These are phyloP conservation scores for Scylla paramamosain DNA, from an alignment of 1,140 invertebrate species.

Conservation along the genomic window DNA sequence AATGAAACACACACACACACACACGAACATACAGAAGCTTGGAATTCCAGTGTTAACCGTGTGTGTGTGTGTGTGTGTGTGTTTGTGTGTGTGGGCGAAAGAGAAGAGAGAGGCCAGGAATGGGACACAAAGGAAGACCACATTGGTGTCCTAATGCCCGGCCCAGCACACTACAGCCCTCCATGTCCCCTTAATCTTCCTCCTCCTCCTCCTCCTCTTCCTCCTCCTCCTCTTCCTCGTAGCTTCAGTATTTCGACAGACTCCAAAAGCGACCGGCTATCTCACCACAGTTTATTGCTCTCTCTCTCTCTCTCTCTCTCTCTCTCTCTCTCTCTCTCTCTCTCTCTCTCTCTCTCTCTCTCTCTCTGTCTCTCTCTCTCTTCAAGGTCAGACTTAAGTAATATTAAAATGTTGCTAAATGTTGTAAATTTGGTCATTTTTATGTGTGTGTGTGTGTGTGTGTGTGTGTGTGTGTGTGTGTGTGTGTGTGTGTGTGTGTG, in stretches of 20 bases:
- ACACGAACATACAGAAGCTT: neutral
- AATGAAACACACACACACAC: neutral
- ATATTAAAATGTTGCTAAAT: neutral
- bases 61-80: too few species aligned
- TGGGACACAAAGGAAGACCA: neutral
- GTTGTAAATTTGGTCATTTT: neutral
- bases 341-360: neutral
- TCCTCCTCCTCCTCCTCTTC: neutral
- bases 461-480: too few species aligned
- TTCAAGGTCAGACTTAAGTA: neutral
- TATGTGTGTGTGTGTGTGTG: too few species aligned
- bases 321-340: constrained; percentile 33
- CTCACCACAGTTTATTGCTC: too few species aligned
- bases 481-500: too few species aligned
- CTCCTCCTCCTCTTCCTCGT: neutral
- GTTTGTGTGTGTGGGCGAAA: neutral
- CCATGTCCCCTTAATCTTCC: neutral
- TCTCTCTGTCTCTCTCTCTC: neutral
- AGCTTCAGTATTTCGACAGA: neutral
- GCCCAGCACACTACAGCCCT: neutral
- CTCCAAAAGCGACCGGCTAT: neutral
- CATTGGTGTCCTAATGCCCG: neutral
- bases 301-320: constrained; percentile 7
- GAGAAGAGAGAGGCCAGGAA: neutral
- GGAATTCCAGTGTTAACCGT: neutral